A percentile compares a stretch with the other conserved stretches of the same genome.
Conservation (phyloP, 2,888 invertebrate species). For the Erebia aethiops region DNA sequence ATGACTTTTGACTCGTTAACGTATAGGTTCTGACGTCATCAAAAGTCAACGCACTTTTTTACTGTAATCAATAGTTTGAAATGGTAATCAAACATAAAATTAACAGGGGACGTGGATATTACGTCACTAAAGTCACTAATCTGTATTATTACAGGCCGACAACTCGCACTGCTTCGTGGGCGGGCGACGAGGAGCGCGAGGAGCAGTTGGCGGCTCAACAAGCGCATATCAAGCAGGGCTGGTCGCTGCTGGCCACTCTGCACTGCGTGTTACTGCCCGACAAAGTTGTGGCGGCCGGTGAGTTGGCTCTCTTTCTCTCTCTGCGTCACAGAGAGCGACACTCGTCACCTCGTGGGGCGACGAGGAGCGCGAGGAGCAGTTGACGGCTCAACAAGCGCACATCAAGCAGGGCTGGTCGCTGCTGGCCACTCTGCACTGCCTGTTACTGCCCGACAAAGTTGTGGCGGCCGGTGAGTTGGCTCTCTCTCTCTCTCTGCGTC, state of each 20-base stretch:
- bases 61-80: too few species aligned
- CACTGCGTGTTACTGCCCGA: constrained; percentile 98
- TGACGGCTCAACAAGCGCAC: constrained; percentile 94
- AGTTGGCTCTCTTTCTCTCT: neutral
- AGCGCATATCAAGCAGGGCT: constrained; percentile 97
- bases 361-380: constrained; percentile 92
- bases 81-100: too few species aligned
- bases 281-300: constrained; percentile 87
- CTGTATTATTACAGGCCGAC: too few species aligned
- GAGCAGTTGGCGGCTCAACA: constrained; percentile 93
- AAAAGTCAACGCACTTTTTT: too few species aligned
- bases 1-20: too few species aligned
- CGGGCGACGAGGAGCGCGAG: constrained; percentile 91
- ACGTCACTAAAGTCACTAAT: too few species aligned
- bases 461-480: constrained; percentile 75
- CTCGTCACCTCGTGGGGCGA: constrained; percentile 90
- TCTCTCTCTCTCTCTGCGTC: neutral
- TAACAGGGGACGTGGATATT: too few species aligned
- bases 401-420: constrained; percentile 99
- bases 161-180: constrained; percentile 85
- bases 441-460: constrained; percentile 96
- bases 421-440: constrained; percentile 97
- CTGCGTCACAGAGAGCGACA: neutral
- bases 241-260: constrained; percentile 97
- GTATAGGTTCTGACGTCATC: too few species aligned